Base-by-base conservation (phyloP, 2,797 vertebrate genomes). In the Schizopygopsis pylzovi region DNA sequence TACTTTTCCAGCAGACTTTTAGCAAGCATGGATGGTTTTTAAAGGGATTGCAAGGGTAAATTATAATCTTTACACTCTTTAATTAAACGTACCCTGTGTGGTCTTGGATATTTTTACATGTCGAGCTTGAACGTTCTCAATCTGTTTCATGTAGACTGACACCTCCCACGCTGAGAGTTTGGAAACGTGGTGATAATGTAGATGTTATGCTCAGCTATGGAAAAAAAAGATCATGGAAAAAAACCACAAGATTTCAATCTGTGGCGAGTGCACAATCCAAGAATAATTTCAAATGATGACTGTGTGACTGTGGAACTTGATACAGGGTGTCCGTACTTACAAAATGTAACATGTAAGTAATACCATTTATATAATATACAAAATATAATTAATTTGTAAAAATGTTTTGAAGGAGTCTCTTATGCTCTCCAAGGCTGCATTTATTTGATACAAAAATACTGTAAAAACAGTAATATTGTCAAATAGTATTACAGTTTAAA, bases 21-120 rank as follows among this genome's bases (percentile, higher is more conserved):
- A 82, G 81, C 82, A 68, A 82, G 49, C 41, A 49, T 4, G 82
- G 79, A 84, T 65, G 56, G 28, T 47, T 61, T 85, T 63, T 86
- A 84, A 39, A 82, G 20, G 75, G 65, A 47, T 20, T 81, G 49
- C 86, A 28, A 25, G 52, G 15, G 63, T 71, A 82, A 89, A 84
- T 86, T 85, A 33, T 81, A 79, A 70, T 47, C 82, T 87, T 79
- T 73, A 45, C 72, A 59, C 79, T 81, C 82, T 88, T 52, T 90
- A 87, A 91, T 88, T 88, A 89, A 87, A 81, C 80, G 43, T 43
- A 70, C 37, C 37, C 54, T 84, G 59, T 81, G 85, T 79, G 87
- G 83, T 81, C 83, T 22, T 47, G 71, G 88, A 84, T 89, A 85
- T 90, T 87, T 88, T 90, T 90, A 89, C 86, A 82, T 88, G 81